Evolutionary conservation across 2,113 vertebrate genomes (phyloP), one percentile per base, ranked within the genome.

Genomic region (Seriola quinqueradiata): DNA sequence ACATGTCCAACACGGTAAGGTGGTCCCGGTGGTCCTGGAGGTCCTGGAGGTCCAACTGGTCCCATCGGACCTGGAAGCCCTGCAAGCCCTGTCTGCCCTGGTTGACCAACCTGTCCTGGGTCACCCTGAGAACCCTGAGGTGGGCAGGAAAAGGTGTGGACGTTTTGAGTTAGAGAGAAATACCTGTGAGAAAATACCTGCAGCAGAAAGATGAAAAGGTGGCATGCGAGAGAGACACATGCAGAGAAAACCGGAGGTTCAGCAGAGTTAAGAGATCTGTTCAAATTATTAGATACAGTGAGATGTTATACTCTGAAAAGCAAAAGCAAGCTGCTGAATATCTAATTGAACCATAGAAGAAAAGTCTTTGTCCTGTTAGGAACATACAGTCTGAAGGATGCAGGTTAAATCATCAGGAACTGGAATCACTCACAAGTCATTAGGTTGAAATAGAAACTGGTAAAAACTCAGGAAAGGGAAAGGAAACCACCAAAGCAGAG

Each of bases 51-150:
- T 38, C 98, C 98, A 1, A 87, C 92, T 0, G 97, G 97, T 84
- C 98, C 98, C 0, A 96, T 94, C 0, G 97, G 97, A 32, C 98
- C 98, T 0, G 97, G 96, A 60, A 95, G 93, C 19, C 97, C 98
- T 8, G 95, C 93, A 6, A 96, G 84, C 1, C 97, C 97, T 0
- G 12, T 81, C 88, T 96, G 84, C 11, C 97, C 97, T 0, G 96
- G 77, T 2, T 75, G 4, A 3, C 97, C 98, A 0, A 59, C 14
- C 3, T 87, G 83, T 55, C 97, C 97, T 0, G 5, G 2, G 32
- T 96, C 95, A 3, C 97, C 97, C 59, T 93, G 93, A 86, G 67
- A 82, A 61, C 97, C 97, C 97, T 98, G 89, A 21, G 21, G 25
- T 4, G 25, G 44, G 54, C 66, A 11, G 14, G 19, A 40, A 48